A percentile compares a stretch with the other conserved stretches of the same genome.
Conservation (phyloP, 1,140 invertebrate genomes). For the Pararge aegeria region DNA sequence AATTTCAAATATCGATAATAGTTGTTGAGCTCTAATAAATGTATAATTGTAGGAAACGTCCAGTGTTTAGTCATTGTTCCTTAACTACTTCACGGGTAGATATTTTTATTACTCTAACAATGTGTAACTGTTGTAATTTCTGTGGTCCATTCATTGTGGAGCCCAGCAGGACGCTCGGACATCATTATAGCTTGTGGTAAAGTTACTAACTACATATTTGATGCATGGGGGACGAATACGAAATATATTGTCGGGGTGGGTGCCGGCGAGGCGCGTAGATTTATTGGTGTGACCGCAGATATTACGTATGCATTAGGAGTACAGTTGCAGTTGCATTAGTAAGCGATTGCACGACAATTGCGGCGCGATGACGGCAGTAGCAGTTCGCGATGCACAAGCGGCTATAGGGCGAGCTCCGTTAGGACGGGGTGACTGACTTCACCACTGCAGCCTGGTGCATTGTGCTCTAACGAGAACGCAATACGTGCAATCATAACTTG, state of each 20-base stretch:
- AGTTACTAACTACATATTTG: constrained; percentile 17
- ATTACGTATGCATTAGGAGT: constrained; percentile 59
- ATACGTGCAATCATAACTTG: constrained; percentile 67
- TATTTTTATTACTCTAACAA: constrained; percentile 37
- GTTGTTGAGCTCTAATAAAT: neutral
- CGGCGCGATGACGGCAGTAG: constrained; percentile 56
- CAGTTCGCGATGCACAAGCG: constrained; percentile 48
- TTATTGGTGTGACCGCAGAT: constrained; percentile 24
- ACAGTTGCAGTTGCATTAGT: constrained; percentile 65
- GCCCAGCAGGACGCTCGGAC: constrained; percentile 46
- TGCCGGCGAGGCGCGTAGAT: constrained; percentile 12
- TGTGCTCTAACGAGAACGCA: constrained; percentile 77
- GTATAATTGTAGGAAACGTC: neutral
- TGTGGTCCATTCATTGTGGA: constrained; percentile 37
- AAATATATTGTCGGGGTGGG: constrained; percentile 13
- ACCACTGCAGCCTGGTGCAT: constrained; percentile 75
- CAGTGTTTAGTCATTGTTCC: constrained; percentile 12
- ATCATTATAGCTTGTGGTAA: constrained; percentile 40
- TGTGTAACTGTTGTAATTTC: constrained; percentile 30
- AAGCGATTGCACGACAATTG: constrained; percentile 69
- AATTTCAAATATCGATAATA: constrained; percentile 5
- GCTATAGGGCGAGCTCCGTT: constrained; percentile 74
- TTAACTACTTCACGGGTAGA: constrained; percentile 10
- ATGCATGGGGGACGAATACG: constrained; percentile 22
- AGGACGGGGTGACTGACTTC: constrained; percentile 75